Conservation (phyloP, 1,140 invertebrate genomes). For the Bombus pascuorum region DNA sequence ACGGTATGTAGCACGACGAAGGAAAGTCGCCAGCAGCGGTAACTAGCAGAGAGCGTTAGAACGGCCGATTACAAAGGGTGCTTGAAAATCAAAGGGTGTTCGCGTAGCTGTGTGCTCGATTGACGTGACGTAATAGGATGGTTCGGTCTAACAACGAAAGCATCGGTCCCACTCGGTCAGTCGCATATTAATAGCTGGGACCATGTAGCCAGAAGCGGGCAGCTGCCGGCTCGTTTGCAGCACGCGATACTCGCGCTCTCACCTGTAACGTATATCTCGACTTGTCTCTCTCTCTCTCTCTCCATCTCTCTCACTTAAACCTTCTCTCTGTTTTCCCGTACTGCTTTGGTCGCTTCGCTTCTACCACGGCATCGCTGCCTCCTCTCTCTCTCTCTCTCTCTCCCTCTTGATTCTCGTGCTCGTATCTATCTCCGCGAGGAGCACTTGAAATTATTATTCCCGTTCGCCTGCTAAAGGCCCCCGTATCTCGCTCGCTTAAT, state of each 20-base stretch:
- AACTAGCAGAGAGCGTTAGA: not conserved
- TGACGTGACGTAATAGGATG: constrained; percentile 67
- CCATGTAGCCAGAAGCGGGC: constrained; percentile 75
- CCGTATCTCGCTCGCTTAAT: constrained; percentile 62
- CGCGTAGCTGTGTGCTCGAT: constrained; percentile 25
- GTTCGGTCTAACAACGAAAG: constrained; percentile 70
- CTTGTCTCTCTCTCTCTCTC: constrained; percentile 44
- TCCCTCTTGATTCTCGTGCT: constrained; percentile 43
- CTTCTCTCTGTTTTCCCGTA: not conserved
- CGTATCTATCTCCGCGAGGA: constrained; percentile 64
- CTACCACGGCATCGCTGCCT: not conserved
- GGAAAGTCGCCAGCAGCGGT: no score
- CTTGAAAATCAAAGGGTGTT: constrained; percentile 41
- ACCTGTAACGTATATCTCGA: constrained; percentile 79
- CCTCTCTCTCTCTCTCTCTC: not conserved
- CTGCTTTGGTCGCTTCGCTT: not conserved
- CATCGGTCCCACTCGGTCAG: constrained; percentile 77
- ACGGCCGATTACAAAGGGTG: not conserved
- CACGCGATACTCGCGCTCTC: constrained; percentile 79
- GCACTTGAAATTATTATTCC: constrained; percentile 69
- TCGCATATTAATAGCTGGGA: constrained; percentile 78
- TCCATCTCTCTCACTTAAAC: constrained; percentile 23
- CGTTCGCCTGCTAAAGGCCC: constrained; percentile 58
- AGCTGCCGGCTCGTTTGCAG: constrained; percentile 80
- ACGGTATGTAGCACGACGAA: not conserved